A percentile compares a stretch with the other conserved stretches of the same genome.
These are phyloP conservation scores for Arizona elegans DNA, from an alignment of 2,113 vertebrate genomes.

Conservation along the genomic window DNA sequence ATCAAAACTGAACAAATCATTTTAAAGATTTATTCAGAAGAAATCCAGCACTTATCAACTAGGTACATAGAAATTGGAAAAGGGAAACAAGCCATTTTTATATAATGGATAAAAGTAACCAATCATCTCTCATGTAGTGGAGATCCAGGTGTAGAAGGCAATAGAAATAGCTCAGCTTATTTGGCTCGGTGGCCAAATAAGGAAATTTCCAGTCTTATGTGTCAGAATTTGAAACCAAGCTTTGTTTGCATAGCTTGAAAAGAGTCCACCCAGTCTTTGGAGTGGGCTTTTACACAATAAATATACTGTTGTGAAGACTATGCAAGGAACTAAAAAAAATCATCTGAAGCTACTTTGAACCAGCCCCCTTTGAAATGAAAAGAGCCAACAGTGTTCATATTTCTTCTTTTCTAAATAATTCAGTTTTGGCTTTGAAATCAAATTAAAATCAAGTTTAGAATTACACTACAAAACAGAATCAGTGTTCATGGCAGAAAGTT, in stretches of 20 bases:
- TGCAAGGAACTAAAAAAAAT: background rate
- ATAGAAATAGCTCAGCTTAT: background rate
- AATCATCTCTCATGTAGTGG: background rate
- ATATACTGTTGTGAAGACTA: background rate
- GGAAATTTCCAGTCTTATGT: background rate
- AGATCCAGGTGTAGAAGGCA: background rate
- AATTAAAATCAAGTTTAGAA: slow-evolving; percentile 17
- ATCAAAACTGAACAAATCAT: background rate
- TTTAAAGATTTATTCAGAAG: background rate
- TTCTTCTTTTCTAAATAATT: slow-evolving; percentile 3
- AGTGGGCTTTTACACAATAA: background rate
- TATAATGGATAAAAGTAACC: background rate
- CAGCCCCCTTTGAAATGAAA: background rate
- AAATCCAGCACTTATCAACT: background rate
- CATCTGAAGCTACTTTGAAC: background rate
- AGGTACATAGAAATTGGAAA: background rate
- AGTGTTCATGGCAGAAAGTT: slow-evolving; percentile 15
- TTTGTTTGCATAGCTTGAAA: background rate
- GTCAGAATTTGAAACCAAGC: background rate
- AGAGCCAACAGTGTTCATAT: background rate
- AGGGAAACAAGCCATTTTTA: background rate
- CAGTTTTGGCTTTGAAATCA: slow-evolving; percentile 4
- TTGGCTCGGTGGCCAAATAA: background rate
- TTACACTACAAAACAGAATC: slow-evolving; percentile 39
- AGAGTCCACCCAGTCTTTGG: background rate